Evolutionary conservation across 1,140 invertebrate species (phyloP), one percentile per base, ranked within the genome.

Genomic region (Drosophila repletoides): DNA sequence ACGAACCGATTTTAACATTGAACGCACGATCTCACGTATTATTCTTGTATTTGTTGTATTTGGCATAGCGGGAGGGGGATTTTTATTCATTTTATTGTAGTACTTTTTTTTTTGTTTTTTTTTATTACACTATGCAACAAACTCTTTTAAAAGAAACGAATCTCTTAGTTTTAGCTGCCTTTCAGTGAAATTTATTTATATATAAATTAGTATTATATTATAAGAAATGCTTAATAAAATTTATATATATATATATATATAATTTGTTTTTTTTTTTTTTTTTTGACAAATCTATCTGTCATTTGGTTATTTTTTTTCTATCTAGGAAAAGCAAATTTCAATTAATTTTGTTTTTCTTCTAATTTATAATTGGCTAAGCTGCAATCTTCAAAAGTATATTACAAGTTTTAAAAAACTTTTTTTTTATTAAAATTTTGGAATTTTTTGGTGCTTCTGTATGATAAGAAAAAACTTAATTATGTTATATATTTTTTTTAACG

Each of bases 41-140:
- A 38, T 38, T 52, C 34, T 69, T 53, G 40, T 70, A 29, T 12
- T 48, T 49, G 36, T 51, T 64, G 41, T 73, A 60, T 66, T 77
- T 77, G 74, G 70, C 68, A 76, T 72, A 53, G 64, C 58, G 56
- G 73, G 55, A 48, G 69, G 68, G 22, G 26, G 28, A n/a, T n/a
- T n/a, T n/a, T n/a, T n/a, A n/a, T n/a, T n/a, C n/a, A n/a, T n/a
- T n/a, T n/a, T n/a, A n/a, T n/a, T n/a, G n/a, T n/a, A n/a, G n/a
- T n/a, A n/a, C n/a, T n/a, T n/a, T n/a, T n/a, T n/a, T n/a, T n/a
- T n/a, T n/a, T n/a, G n/a, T n/a, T n/a, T n/a, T n/a, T n/a, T 34
- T 45, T 45, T 46, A 38, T 26, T 29, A 67, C 53, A 67, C 53
- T 61, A 41, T 61, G 58, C 58, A 61, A 61, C 58, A 61, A 24